Base-by-base conservation (phyloP, 2,888 invertebrate species). In the Pterobdella sp. region DNA sequence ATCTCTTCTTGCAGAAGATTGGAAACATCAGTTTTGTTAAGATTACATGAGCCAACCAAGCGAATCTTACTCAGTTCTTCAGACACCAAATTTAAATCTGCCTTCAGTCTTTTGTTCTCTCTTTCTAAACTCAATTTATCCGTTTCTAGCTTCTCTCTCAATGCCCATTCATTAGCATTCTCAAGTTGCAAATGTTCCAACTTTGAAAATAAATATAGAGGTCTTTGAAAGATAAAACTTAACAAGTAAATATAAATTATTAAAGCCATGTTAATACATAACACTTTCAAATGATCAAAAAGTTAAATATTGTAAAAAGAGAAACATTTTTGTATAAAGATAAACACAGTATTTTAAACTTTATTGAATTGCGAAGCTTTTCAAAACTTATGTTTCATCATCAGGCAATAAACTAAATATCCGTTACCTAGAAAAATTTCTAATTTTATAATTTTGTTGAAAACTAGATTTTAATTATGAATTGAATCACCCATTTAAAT, bases 111-210 rank as follows among this genome's bases (percentile, higher is more conserved):
- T 81, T 94, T 94, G 81, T 93, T 94, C 79, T 94, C 94, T 52
- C 94, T 86, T 80, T 94, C 90, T 77, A 94, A 86, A 0, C 89
- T 89, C 79, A 92, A 86, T 81, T 93, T 93, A 80, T 94, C 94
- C 0, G 93, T 91, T 84, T 94, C 94, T 69, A 94, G 82, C 4
- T 92, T 86, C 84, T 94, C 94, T 2, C 94, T 86, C 82, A 92
- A 91, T 29, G 91, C 92, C 94, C 94, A 94, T 82, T 94, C 94
- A 0, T 91, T 89, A 0, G 93, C 93, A 84, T 94, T 94, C 85
- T 94, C 94, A 0, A 90, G 90, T 85, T 94, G 94, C 36, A 94
- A 85, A 78, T 89, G 87, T 82, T 94, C 94, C 78, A 94, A 84
- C 88, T 93, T 76, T 26, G 22, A 36, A 36, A 35, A 35, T 32